Base-by-base conservation (phyloP, 2,888 invertebrate species). In the Nesidiocoris tenuis region DNA sequence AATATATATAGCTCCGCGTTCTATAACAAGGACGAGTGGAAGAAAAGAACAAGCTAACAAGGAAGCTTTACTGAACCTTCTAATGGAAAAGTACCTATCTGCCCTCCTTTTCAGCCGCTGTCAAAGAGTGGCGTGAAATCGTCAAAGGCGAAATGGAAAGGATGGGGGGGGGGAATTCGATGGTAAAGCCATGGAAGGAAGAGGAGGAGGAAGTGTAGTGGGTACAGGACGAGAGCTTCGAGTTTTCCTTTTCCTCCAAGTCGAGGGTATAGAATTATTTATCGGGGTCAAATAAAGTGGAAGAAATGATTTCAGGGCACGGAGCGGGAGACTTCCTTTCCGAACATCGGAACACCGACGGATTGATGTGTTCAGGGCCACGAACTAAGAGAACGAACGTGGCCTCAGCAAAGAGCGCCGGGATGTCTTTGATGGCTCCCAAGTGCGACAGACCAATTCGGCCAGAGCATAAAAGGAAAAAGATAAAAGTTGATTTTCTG, bases 241-340 rank as follows among this genome's bases (percentile, higher is more conserved):
- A 39, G 39, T 39, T 39, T 39, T 2, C 65, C 39, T 39, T 65
- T 39, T 65, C 65, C 65, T 17, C 25, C 12, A 65, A 39, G 65
- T 63, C 19, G 19, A 39, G 65, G 65, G 67, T 55, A 25, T 22
- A 56, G 67, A 67, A 67, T 67, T 67, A 67, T 67, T 67, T 67
- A 67, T 67, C 67, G 67, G 67, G 67, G 67, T 21, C 67, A 67
- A 67, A 67, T 67, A 67, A 67, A 67, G 67, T 54, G 67, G 67
- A 67, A 67, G 67, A 67, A 67, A 67, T 67, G 67, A 67, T 67
- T 67, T 67, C 67, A n/a, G 55, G 16, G 67, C 16, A 39, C 5
- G 39, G 39, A 39, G 5, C 12, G 12, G 39, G 3, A 39, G 39
- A 39, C 39, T 39, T 39, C 39, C 55, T 67, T 67, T 67, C 55